phyloP scores from a whole-genome alignment of 2,113 vertebrate genomes.

The Camarhynchus parvulus region DNA sequence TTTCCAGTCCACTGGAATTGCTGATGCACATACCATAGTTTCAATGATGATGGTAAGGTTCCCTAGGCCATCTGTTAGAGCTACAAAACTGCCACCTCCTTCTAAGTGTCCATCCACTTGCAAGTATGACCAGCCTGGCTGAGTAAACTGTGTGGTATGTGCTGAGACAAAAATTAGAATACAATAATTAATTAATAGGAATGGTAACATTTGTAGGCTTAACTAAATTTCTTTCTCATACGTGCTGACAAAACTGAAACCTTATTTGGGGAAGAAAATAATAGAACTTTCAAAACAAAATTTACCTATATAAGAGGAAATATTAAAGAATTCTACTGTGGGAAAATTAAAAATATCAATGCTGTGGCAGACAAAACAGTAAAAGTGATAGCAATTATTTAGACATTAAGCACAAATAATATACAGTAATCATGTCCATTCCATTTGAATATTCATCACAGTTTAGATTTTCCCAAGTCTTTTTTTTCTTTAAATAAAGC shows the following conservation, averaged over 20 bases:
- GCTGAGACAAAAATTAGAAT: slow-evolving; percentile 72
- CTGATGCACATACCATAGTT: slow-evolving; percentile 86
- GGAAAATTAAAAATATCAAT: background rate
- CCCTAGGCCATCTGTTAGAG: slow-evolving; percentile 88
- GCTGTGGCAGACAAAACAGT: background rate
- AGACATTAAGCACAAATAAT: background rate
- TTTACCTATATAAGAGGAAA: background rate
- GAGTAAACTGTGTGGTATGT: slow-evolving; percentile 93
- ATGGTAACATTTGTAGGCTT: background rate
- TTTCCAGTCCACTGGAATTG: background rate
- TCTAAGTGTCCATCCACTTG: slow-evolving; percentile 88
- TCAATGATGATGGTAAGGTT: slow-evolving; percentile 93
- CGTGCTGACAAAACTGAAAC: background rate
- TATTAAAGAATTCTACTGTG: background rate
- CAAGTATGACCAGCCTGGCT: slow-evolving; percentile 93
- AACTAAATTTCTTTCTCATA: background rate
- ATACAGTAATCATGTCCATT: background rate
- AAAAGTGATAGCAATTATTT: background rate
- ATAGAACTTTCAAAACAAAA: background rate
- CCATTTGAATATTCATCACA: background rate
- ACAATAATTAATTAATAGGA: background rate
- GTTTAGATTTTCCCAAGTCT: background rate
- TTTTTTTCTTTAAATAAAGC: background rate
- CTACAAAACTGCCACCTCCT: slow-evolving; percentile 91
- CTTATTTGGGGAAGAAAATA: background rate